Evolutionary conservation across 2,797 vertebrate genomes (phyloP).

Genomic region (Huso huso): DNA sequence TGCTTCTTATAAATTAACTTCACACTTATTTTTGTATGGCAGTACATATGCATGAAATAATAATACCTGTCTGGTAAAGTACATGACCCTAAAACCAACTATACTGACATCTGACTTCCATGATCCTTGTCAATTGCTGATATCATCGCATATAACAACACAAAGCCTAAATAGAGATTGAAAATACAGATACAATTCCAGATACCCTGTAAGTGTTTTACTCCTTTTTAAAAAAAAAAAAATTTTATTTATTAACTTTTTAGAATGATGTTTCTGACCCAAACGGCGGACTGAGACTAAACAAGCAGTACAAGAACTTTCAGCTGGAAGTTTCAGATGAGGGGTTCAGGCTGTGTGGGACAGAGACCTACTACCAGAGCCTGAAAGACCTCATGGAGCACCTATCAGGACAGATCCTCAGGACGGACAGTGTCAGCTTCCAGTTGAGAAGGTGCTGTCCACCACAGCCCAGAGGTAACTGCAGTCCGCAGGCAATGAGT

Average conservation of each 20-base stretch:
- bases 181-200: no score
- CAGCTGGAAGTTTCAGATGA: conserved; percentile 73
- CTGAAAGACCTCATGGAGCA: conserved; percentile 81
- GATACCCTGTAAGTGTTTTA: no score
- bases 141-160: no score
- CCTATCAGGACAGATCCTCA: conserved; percentile 80
- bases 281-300: conserved; percentile 28
- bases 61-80: no score
- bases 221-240: neutral
- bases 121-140: no score
- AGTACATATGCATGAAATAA: neutral
- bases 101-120: no score
- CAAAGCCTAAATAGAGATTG: no score
- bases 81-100: no score
- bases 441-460: conserved; percentile 83
- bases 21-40: no score
- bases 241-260: neutral
- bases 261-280: conserved; percentile 20
- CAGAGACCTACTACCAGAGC: conserved; percentile 59
- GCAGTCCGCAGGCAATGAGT: no score
- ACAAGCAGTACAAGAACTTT: conserved; percentile 88
- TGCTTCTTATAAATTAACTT: no score
- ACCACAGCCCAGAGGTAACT: conserved; percentile 85
- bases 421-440: conserved; percentile 86
- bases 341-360: conserved; percentile 72